These are phyloP conservation scores for Epirrhoe alternata DNA, from an alignment of 2,888 invertebrate species.

Conservation along the genomic window DNA sequence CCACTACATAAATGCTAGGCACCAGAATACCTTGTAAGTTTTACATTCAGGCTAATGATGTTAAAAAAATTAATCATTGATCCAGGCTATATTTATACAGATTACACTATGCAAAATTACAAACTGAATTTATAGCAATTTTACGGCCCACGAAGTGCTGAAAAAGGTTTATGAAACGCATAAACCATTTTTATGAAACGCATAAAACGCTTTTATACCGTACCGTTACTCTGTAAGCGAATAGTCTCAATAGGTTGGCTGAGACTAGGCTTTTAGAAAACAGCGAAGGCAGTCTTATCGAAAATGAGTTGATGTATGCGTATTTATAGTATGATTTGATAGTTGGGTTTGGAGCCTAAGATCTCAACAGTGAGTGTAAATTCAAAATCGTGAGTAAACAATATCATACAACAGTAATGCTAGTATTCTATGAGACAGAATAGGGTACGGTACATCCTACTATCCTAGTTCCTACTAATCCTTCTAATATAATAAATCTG, in stretches of 20 bases:
- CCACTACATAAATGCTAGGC: not conserved
- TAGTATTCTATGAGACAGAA: no score
- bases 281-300: not conserved
- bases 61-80: no score
- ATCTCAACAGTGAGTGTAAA: no score
- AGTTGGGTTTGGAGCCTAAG: no score
- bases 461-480: no score
- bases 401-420: no score
- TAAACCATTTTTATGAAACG: constrained; percentile 20
- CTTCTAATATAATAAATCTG: no score
- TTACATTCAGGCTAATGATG: not conserved
- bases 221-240: not conserved
- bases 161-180: constrained; percentile 14
- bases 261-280: not conserved
- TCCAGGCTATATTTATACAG: not conserved
- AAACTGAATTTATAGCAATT: constrained; percentile 20
- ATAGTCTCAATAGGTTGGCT: not conserved
- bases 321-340: no score
- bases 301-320: no score
- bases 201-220: constrained; percentile 15
- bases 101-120: constrained; percentile 7
- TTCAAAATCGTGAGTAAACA: no score
- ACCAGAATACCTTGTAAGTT: not conserved
- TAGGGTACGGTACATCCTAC: no score
- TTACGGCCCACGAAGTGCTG: constrained; percentile 19